A percentile compares a stretch with the other conserved stretches of the same genome.
Evolutionary conservation across 2,113 vertebrate genomes (phyloP).

Genomic region (Myxocyprinus asiaticus): DNA sequence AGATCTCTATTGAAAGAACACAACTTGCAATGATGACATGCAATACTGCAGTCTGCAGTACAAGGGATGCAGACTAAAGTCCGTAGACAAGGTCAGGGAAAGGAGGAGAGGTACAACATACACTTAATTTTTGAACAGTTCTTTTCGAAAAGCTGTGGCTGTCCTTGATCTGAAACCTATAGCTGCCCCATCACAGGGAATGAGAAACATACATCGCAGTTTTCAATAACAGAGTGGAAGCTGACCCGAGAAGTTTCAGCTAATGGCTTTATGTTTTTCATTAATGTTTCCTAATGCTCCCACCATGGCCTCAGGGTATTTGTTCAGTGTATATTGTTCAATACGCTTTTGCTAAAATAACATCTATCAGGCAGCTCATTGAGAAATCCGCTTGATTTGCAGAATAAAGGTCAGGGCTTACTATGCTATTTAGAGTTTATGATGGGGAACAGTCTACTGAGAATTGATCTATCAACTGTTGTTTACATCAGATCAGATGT

Average conservation of each 20-base stretch:
- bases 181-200: constrained; percentile 35
- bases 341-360: constrained; percentile 72
- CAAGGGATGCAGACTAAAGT: too few relatives aligned
- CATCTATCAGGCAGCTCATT: constrained; percentile 72
- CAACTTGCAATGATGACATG: too few relatives aligned
- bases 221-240: constrained; percentile 63
- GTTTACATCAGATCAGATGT: too few relatives aligned
- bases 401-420: constrained; percentile 78
- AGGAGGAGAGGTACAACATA: too few relatives aligned
- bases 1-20: too few relatives aligned
- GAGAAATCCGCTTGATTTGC: constrained; percentile 76
- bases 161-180: constrained; percentile 49
- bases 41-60: too few relatives aligned
- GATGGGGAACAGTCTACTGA: too few relatives aligned
- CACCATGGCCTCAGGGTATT: constrained; percentile 72
- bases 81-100: too few relatives aligned
- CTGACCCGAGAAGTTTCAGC: constrained; percentile 56
- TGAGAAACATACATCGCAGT: constrained; percentile 49
- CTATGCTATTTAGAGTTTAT: constrained; percentile 61
- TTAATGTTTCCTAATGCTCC: constrained; percentile 75
- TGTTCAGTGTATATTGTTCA: constrained; percentile 69
- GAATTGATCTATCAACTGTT: too few relatives aligned
- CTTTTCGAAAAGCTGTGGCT: background rate
- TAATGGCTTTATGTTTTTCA: constrained; percentile 70
- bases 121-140: background rate